Conservation (phyloP, 2,113 vertebrate species). For the Bagarius yarrelli region DNA sequence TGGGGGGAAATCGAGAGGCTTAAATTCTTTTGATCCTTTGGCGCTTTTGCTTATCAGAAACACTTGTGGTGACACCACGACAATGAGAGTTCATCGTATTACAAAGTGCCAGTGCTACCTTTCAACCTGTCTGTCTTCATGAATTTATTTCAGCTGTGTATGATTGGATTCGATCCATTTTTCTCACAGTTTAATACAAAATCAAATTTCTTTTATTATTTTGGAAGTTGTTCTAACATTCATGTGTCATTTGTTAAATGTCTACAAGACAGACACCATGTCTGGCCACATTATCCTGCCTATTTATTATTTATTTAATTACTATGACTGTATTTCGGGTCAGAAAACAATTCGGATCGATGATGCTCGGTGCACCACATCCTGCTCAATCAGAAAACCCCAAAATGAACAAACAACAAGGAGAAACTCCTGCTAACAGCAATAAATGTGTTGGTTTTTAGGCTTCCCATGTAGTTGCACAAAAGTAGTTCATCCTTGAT, state of each 20-base stretch:
- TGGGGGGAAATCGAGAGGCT: conserved; percentile 71
- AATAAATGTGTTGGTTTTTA: conserved; percentile 53
- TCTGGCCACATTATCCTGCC: too few relatives aligned
- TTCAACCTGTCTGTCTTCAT: conserved; percentile 81
- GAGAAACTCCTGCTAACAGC: conserved; percentile 52
- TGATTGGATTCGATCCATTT: conserved; percentile 68
- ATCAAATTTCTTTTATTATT: not conserved
- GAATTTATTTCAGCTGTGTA: conserved; percentile 77
- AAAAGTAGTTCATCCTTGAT: conserved; percentile 57
- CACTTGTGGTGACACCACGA: conserved; percentile 82
- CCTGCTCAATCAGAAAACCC: conserved; percentile 37
- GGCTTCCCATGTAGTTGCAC: conserved; percentile 53
- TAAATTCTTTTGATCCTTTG: conserved; percentile 81
- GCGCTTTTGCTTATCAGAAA: conserved; percentile 81
- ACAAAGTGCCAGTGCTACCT: conserved; percentile 76
- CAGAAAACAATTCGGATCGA: conserved; percentile 30
- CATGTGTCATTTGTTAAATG: too few relatives aligned
- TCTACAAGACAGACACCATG: too few relatives aligned
- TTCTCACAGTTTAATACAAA: not conserved
- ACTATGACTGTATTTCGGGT: not conserved
- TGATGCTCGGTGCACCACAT: conserved; percentile 33
- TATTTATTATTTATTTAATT: not conserved
- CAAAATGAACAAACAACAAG: conserved; percentile 55
- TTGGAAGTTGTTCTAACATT: too few relatives aligned
- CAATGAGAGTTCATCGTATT: conserved; percentile 79